Conservation (phyloP, 1,140 invertebrate genomes). For the fruit fly (Drosophila melanogaster) region Release_6_plus_ISO1_MT NT_037436.4:337001-337500, state of each 20-base stretch:
- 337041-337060: conserved; percentile 30
- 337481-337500: conserved; percentile 41
- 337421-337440: conserved; percentile 41
- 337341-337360: conserved; percentile 51
- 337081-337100: conserved; percentile 8
- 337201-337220: conserved; percentile 7
- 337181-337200: conserved; percentile 63
- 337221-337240: conserved; percentile 12
- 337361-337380: conserved; percentile 58
- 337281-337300: conserved; percentile 59
- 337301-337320: conserved; percentile 47
- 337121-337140: conserved; percentile 16
- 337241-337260: conserved; percentile 20
- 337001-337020: conserved; percentile 14
- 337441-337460: conserved; percentile 19
- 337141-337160: conserved; percentile 49
- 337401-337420: conserved; percentile 7
- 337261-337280: conserved; percentile 58
- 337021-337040: conserved; percentile 41
- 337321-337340: conserved; percentile 60
- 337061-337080: conserved; percentile 1
- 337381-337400: background rate
- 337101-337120: conserved; percentile 70
- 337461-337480: conserved; percentile 15
- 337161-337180: conserved; percentile 74